Conservation (phyloP, 2,113 vertebrate genomes). For the Anolis sagrei region DNA sequence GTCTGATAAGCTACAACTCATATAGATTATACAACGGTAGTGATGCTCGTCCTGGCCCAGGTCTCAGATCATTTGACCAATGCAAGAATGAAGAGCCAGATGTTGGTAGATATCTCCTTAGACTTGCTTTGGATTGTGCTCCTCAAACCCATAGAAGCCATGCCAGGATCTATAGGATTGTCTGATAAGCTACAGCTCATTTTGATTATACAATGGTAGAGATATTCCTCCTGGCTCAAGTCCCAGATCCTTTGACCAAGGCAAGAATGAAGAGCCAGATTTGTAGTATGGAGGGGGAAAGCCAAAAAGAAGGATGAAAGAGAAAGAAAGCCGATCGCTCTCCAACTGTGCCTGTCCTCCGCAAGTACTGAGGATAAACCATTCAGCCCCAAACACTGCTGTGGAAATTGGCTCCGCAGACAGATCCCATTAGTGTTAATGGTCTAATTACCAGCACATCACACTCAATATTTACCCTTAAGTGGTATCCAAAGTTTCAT, state of each 20-base stretch:
- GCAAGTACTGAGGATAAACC: constrained; percentile 27
- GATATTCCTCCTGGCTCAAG: neutral
- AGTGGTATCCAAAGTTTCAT: constrained; percentile 51
- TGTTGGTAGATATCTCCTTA: too few relatives aligned
- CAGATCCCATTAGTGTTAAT: constrained; percentile 63
- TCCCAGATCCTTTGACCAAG: neutral
- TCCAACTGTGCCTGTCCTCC: neutral
- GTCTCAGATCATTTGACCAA: too few relatives aligned
- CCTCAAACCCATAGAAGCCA: too few relatives aligned
- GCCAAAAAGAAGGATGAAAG: neutral
- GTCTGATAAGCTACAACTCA: too few relatives aligned
- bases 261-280: neutral
- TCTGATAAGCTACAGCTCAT: too few relatives aligned
- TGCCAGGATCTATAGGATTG: too few relatives aligned
- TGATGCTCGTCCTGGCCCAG: too few relatives aligned
- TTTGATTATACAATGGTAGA: too few relatives aligned
- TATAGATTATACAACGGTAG: too few relatives aligned
- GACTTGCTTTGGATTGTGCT: too few relatives aligned
- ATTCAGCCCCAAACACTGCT: neutral
- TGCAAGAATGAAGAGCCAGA: too few relatives aligned
- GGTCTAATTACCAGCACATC: constrained; percentile 62
- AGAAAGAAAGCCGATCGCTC: neutral
- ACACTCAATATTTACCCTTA: constrained; percentile 66
- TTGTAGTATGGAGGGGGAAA: neutral
- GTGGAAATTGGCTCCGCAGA: constrained; percentile 31